Evolutionary conservation across 2,113 vertebrate species (phyloP).

Genomic region (Gyps fulvus): DNA sequence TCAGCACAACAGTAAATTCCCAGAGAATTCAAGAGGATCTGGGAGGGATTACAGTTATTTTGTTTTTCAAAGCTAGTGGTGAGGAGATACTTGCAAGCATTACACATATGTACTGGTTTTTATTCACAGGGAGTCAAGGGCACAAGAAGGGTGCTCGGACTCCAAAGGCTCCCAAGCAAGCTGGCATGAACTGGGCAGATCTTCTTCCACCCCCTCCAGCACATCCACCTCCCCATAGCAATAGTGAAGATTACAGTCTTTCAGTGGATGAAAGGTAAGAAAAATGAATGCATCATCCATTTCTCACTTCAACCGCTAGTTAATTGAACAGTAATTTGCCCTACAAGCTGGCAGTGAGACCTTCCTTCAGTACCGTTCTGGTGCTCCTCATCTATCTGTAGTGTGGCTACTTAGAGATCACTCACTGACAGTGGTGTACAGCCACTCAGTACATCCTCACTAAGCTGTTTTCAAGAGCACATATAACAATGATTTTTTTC

Average conservation of each 20-base stretch:
- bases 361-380: background rate
- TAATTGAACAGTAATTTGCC: background rate
- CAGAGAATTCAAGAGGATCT: background rate
- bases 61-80: background rate
- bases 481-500: background rate
- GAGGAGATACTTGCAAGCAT: background rate
- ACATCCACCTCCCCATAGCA: constrained; percentile 89
- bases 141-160: constrained; percentile 92
- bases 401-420: background rate
- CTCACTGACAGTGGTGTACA: background rate
- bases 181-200: constrained; percentile 96
- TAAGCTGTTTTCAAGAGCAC: background rate
- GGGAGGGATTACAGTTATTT: background rate
- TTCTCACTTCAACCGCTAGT: background rate
- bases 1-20: background rate
- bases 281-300: background rate
- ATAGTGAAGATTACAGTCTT: constrained; percentile 86
- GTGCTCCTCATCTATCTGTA: background rate
- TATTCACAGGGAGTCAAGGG: constrained; percentile 90
- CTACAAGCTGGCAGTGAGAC: background rate
- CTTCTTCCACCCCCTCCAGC: constrained; percentile 93
- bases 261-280: constrained; percentile 89
- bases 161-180: constrained; percentile 91
- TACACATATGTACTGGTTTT: background rate
- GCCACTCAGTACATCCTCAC: background rate